Percentiles rank a stretch among this genome's conserved stretches.
Conservation (phyloP, 2,888 invertebrate genomes). For the Sisyra nigra region DNA sequence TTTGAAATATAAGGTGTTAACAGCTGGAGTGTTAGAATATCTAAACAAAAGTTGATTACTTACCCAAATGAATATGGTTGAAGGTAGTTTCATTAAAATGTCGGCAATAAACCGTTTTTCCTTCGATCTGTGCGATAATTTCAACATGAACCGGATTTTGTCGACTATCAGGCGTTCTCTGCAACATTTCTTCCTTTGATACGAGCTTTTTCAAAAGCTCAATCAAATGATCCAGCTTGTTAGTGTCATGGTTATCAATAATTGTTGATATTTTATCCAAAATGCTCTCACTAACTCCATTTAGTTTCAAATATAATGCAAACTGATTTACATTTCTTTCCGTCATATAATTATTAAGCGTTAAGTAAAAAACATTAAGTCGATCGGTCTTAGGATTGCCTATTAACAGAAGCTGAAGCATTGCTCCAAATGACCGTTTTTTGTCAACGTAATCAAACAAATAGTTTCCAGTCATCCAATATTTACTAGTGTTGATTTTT, state of each 20-base stretch:
- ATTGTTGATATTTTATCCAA: constrained; percentile 27
- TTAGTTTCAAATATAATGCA: constrained; percentile 43
- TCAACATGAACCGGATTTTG: constrained; percentile 44
- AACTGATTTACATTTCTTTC: constrained; percentile 40
- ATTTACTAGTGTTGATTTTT: constrained; percentile 33
- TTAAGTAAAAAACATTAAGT: constrained; percentile 42
- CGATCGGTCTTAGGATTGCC: constrained; percentile 48
- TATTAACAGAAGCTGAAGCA: constrained; percentile 42
- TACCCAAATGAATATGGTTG: constrained; percentile 12
- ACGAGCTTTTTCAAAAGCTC: constrained; percentile 25
- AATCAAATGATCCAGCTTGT: constrained; percentile 28
- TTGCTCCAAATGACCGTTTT: constrained; percentile 38
- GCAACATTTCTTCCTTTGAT: too few relatives aligned
- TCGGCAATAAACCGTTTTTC: constrained; percentile 46
- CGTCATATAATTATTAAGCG: constrained; percentile 36
- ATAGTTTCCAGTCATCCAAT: constrained; percentile 56
- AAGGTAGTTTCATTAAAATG: constrained; percentile 50
- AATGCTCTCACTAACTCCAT: constrained; percentile 33
- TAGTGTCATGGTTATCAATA: constrained; percentile 35
- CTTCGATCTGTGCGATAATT: constrained; percentile 45
- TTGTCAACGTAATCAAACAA: constrained; percentile 51
- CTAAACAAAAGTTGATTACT: too few relatives aligned
- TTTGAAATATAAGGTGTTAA: too few relatives aligned
- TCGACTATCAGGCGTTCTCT: too few relatives aligned
- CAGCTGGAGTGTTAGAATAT: too few relatives aligned